phyloP scores from a whole-genome alignment of 2,797 vertebrate genomes.

The Potorous gilbertii region DNA sequence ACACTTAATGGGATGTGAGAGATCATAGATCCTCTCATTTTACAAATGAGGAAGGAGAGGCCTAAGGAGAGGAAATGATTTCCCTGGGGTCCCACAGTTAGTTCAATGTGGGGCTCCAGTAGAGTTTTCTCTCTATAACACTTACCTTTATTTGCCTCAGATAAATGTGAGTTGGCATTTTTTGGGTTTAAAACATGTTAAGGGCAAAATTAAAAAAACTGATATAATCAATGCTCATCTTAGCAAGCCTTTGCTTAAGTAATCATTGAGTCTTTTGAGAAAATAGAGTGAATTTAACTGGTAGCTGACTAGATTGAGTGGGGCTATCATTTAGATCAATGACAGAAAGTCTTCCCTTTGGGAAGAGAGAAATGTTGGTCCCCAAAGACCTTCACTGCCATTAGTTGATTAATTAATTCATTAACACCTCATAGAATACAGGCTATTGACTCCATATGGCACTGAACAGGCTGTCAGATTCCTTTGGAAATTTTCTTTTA shows the following conservation, averaged over 20 bases:
- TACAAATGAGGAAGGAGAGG: neutral
- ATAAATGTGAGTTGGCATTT: constrained; percentile 51
- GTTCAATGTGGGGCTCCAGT: neutral
- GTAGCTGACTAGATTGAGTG: constrained; percentile 69
- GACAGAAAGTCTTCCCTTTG: constrained; percentile 78
- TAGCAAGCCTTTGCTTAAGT: constrained; percentile 50
- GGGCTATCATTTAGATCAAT: constrained; percentile 74
- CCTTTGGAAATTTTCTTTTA: constrained; percentile 74
- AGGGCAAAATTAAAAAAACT: constrained; percentile 36
- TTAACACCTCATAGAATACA: constrained; percentile 83
- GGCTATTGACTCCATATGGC: constrained; percentile 80
- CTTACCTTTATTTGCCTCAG: neutral
- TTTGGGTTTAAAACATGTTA: constrained; percentile 44
- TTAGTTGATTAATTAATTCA: constrained; percentile 89
- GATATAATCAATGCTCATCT: constrained; percentile 24
- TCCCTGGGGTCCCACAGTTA: neutral
- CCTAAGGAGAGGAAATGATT: neutral
- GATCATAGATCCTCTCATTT: neutral
- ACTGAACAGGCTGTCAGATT: constrained; percentile 77
- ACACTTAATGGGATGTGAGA: neutral
- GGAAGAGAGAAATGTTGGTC: constrained; percentile 77
- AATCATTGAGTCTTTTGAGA: constrained; percentile 59
- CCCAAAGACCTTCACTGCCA: constrained; percentile 82
- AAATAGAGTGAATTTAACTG: constrained; percentile 68
- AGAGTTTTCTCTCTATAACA: neutral